Percentiles rank a stretch among this genome's conserved stretches.
phyloP scores from a whole-genome alignment of 2,113 vertebrate species.

The Pollimyrus isidori region DNA sequence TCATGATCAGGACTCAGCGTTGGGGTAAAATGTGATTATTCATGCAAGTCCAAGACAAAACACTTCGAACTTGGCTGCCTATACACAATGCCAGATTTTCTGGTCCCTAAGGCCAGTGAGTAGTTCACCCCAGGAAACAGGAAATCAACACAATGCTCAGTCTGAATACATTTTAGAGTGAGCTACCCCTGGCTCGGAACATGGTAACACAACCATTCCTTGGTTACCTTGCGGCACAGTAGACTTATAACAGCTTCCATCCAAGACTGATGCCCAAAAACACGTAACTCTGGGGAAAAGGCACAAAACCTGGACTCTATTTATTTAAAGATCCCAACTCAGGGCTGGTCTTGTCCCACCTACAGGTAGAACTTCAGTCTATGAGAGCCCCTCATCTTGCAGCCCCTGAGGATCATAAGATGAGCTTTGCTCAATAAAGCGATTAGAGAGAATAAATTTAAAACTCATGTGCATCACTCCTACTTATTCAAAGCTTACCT shows the following conservation, averaged over 20 bases:
- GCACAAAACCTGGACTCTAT: neutral
- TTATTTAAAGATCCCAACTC: neutral
- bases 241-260: neutral
- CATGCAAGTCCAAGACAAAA: neutral
- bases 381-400: neutral
- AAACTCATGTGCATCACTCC: neutral
- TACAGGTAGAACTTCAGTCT: neutral
- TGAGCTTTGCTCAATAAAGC: neutral
- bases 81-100: neutral
- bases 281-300: neutral
- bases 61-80: neutral
- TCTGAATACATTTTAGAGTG: neutral
- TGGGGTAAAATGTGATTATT: neutral
- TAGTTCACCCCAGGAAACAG: neutral
- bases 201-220: neutral
- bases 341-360: neutral
- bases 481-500: neutral
- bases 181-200: neutral
- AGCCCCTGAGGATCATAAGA: neutral
- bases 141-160: neutral
- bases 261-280: neutral
- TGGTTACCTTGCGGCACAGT: neutral
- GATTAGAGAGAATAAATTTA: neutral
- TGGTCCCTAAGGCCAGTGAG: neutral
- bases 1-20: neutral